Percentiles rank a stretch among this genome's conserved stretches.
Evolutionary conservation across 2,797 vertebrate species (phyloP).

Genomic region (Apodemus agrarius): DNA sequence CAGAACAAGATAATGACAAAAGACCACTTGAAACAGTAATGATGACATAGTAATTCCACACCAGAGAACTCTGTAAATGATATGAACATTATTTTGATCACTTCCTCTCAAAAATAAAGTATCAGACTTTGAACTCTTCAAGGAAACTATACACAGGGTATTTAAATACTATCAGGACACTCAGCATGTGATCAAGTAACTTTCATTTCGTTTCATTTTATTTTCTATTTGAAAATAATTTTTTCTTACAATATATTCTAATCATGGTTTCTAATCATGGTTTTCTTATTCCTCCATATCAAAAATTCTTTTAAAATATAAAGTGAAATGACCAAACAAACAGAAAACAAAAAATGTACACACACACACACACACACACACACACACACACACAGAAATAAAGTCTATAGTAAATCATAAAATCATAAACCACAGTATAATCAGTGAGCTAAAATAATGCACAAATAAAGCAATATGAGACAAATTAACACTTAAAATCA

Average conservation of each 20-base stretch:
- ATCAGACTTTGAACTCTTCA: not conserved
- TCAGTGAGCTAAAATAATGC: not conserved
- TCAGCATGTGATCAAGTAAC: not conserved
- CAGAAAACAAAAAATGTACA: not conserved
- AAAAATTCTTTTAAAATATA: not conserved
- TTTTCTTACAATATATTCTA: not conserved
- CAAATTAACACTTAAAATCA: not conserved
- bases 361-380: not conserved
- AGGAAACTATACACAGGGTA: not conserved
- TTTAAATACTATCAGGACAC: not conserved
- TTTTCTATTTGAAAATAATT: not conserved
- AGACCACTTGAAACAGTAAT: conserved; percentile 37
- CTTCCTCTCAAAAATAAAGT: not conserved
- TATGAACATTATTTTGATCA: conserved; percentile 63
- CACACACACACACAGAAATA: not conserved
- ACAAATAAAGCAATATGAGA: not conserved
- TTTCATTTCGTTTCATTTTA: not conserved
- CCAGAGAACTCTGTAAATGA: conserved; percentile 39
- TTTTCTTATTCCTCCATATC: too few relatives aligned
- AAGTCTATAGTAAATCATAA: not conserved
- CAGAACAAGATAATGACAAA: conserved; percentile 32
- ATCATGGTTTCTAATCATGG: too few relatives aligned
- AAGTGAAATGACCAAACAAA: not conserved
- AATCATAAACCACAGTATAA: not conserved
- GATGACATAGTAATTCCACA: not conserved